A percentile compares a stretch with the other conserved stretches of the same genome.
Evolutionary conservation across 2,888 invertebrate genomes (phyloP).

Genomic region (Heliconius aoede): DNA sequence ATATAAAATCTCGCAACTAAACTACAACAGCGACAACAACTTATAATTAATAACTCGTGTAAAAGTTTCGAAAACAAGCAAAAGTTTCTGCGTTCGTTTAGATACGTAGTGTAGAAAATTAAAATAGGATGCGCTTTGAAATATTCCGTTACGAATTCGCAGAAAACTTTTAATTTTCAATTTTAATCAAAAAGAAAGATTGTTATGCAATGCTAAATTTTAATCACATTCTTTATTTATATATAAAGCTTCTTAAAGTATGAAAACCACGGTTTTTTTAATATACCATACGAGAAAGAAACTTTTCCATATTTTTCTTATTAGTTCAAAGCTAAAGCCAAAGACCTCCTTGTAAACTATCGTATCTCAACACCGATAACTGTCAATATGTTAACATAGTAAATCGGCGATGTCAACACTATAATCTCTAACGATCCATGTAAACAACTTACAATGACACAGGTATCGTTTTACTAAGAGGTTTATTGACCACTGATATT

Average conservation of each 20-base stretch:
- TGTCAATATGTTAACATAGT: not conserved
- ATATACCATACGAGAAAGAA: no score
- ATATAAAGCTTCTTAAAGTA: no score
- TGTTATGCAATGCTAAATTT: not conserved
- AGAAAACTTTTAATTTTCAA: not conserved
- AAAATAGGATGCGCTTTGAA: constrained; percentile 10
- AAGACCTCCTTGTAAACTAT: no score
- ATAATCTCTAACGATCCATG: constrained; percentile 10
- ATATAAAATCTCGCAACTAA: not conserved
- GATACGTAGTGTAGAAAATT: not conserved
- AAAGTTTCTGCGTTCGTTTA: not conserved
- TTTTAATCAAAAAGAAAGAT: not conserved
- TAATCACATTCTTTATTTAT: not conserved
- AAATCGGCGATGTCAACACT: constrained; percentile 2
- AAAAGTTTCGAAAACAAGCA: constrained; percentile 1
- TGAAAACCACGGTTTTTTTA: no score
- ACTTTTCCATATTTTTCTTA: no score
- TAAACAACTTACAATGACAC: not conserved
- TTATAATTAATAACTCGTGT: constrained; percentile 12
- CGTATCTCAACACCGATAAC: not conserved
- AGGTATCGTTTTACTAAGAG: constrained; percentile 3
- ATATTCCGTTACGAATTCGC: not conserved
- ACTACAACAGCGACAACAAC: not conserved
- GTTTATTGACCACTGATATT: constrained; percentile 8
- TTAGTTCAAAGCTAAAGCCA: no score